Conservation (phyloP, 2,797 vertebrate species). For the Sebastes minor region DNA sequence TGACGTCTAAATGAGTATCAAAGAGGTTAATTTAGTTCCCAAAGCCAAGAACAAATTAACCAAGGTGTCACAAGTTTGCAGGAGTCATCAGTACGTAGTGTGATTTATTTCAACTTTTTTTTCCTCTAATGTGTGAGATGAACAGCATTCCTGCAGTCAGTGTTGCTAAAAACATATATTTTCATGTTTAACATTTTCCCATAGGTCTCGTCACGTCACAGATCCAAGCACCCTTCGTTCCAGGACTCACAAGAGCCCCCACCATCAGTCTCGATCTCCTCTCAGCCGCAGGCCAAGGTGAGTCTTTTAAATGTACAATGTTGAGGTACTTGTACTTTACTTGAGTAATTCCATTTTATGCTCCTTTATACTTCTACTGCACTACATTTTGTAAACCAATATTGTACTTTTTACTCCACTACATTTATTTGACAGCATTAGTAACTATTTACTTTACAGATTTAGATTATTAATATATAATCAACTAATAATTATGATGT, state of each 20-base stretch:
- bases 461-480: no score
- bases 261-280: constrained; percentile 86
- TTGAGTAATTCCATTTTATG: no score
- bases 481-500: no score
- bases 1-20: constrained; percentile 18
- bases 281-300: constrained; percentile 93
- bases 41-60: constrained; percentile 34
- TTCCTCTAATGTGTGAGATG: background rate
- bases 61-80: constrained; percentile 26
- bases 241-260: constrained; percentile 87
- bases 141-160: background rate
- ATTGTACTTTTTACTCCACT: no score
- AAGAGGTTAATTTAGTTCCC: constrained; percentile 31
- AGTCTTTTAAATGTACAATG: constrained; percentile 25
- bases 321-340: no score
- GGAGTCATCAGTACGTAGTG: background rate
- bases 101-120: background rate
- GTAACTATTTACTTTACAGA: no score
- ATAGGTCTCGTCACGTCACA: constrained; percentile 90
- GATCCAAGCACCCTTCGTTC: constrained; percentile 89
- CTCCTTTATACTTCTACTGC: no score
- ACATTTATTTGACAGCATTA: no score
- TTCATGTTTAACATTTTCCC: constrained; percentile 4
- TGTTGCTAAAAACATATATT: background rate
- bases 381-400: no score